Conservation (phyloP, 2,113 vertebrate species). For the Aplodontia rufa region DNA sequence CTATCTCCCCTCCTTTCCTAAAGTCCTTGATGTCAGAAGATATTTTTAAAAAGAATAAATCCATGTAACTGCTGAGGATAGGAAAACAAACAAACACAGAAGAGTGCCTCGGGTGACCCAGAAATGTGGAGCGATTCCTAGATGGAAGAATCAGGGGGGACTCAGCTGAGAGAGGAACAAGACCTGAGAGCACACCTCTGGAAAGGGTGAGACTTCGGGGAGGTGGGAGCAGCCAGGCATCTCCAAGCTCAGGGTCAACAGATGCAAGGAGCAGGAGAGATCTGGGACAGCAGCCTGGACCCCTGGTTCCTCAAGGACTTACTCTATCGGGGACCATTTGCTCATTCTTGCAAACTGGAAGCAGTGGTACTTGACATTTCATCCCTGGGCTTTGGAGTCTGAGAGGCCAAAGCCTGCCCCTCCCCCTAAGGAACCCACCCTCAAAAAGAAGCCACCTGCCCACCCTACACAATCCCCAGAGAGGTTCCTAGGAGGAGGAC, state of each 20-base stretch:
- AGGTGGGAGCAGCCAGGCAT: background rate
- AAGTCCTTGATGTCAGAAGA: background rate
- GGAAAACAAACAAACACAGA: background rate
- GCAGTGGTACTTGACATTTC: background rate
- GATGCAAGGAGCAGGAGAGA: background rate
- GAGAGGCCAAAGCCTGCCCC: background rate
- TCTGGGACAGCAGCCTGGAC: background rate
- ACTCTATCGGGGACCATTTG: background rate
- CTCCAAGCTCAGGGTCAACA: background rate
- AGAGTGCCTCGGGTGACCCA: background rate
- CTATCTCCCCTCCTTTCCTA: background rate
- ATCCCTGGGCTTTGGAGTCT: background rate
- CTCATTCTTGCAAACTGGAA: background rate
- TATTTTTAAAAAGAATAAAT: background rate
- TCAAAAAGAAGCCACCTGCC: background rate
- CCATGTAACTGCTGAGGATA: background rate
- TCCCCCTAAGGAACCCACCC: background rate
- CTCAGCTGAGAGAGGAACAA: background rate
- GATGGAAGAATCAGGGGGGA: background rate
- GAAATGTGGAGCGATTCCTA: background rate
- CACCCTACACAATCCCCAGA: background rate
- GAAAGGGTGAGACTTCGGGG: too few relatives aligned
- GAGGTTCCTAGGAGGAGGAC: background rate
- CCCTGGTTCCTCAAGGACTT: too few relatives aligned
- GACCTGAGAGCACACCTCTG: background rate